Evolutionary conservation across 2,888 invertebrate genomes (phyloP).

Genomic region (Phaedon cochleariae): DNA sequence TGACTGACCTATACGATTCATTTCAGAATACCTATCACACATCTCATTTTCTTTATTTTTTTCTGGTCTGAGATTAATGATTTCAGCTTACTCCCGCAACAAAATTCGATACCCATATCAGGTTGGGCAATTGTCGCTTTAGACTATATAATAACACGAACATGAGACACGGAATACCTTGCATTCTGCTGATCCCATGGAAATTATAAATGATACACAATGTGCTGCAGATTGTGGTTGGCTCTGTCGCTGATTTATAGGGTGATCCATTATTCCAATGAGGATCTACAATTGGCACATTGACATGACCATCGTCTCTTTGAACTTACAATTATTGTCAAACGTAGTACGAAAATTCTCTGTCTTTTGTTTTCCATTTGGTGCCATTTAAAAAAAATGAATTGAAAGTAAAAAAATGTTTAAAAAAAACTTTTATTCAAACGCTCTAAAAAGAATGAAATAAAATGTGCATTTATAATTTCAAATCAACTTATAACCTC

Average conservation of each 20-base stretch:
- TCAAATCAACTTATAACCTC: no score
- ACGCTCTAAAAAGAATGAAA: no score
- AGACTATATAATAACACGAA: conserved; percentile 22
- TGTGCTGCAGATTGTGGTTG: conserved; percentile 12
- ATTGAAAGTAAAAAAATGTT: no score
- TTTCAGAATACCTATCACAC: not conserved
- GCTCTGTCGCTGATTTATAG: not conserved
- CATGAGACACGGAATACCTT: conserved; percentile 12
- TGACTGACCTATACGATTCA: not conserved
- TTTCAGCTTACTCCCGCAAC: conserved; percentile 25
- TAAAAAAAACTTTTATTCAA: no score
- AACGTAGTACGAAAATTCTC: no score
- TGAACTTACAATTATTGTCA: no score
- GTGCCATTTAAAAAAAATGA: no score
- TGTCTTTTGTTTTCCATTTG: no score
- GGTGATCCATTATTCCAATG: not conserved
- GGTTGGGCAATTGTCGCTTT: conserved; percentile 19
- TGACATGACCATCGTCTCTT: no score
- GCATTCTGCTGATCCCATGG: conserved; percentile 22
- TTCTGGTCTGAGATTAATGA: conserved; percentile 21
- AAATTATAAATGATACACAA: conserved; percentile 24
- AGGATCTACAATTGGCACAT: no score
- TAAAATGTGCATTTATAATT: no score
- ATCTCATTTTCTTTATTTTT: not conserved
- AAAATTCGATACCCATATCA: conserved; percentile 31